phyloP scores from a whole-genome alignment of 2,888 invertebrate species.

The Melinopterus prodromus region DNA sequence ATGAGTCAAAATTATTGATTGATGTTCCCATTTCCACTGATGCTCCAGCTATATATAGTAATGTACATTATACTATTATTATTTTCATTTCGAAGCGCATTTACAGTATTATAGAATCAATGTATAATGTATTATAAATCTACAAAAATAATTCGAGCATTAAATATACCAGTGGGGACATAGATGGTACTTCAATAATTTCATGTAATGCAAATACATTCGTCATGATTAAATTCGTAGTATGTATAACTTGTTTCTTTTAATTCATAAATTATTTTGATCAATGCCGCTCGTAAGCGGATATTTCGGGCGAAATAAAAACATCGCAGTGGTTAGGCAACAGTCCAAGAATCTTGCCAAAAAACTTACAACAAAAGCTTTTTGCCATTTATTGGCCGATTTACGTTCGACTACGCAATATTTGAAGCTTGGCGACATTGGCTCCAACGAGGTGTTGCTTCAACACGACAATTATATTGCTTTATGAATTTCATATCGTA shows the following conservation, averaged over 20 bases:
- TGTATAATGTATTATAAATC: no score
- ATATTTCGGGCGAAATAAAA: not conserved
- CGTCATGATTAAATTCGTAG: not conserved
- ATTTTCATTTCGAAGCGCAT: no score
- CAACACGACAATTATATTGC: no score
- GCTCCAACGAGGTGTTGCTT: slow-evolving; percentile 65
- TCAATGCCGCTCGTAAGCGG: not conserved
- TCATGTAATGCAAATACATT: not conserved
- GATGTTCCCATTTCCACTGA: no score
- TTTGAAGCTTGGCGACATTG: slow-evolving; percentile 96
- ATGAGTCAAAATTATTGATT: no score
- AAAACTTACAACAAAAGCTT: not conserved
- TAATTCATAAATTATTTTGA: not conserved
- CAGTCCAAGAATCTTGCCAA: not conserved
- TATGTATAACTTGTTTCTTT: not conserved
- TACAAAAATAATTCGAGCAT: no score
- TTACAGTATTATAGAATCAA: no score
- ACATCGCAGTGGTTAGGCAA: not conserved
- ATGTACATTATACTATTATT: no score
- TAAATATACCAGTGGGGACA: not conserved
- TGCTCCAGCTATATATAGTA: no score
- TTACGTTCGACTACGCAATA: slow-evolving; percentile 59
- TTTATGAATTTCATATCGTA: no score
- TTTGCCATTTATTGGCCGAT: not conserved
- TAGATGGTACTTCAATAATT: not conserved